Evolutionary conservation across 2,888 invertebrate genomes (phyloP), one percentile per base, ranked within the genome.

Genomic region (Fabriciana adippe): DNA sequence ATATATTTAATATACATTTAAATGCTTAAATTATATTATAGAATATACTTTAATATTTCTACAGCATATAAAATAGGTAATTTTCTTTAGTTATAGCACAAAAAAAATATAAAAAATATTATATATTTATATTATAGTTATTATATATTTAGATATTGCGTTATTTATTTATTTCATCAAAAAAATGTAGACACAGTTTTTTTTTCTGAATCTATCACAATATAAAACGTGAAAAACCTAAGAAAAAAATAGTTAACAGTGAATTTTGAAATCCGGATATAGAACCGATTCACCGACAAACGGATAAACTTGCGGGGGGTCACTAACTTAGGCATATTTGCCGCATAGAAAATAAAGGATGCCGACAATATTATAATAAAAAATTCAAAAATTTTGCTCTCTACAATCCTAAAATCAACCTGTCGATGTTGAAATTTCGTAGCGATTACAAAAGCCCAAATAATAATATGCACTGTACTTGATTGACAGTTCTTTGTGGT

Each of bases 391-490:
- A 69, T 72, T 71, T 70, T 67, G 67, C 64, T 66, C 74, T 75
- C 78, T 31, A 53, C 72, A 72, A 67, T 75, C 73, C 76, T 64
- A 72, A 76, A 77, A 78, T 76, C 74, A 75, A 79, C 75, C 80
- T 79, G 83, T 81, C 85, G 81, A 84, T 82, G 82, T 82, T 75
- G 78, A 80, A 81, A 84, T 78, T 80, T 70, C 70, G 66, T 64
- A 66, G 72, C 67, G 78, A 83, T 83, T 81, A 82, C 83, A 79
- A 83, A 81, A 81, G 84, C 85, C 83, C 78, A 82, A 84, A 87
- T 87, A 87, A 88, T 88, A 88, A 85, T 88, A 88, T 86, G 87
- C 86, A 84, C 75, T 78, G 72, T 69, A 81, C 84, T 87, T 90
- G 89, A 90, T 88, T 89, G 89, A 90, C 89, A 90, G 88, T 81